Percentiles rank a stretch among this genome's conserved stretches.
Evolutionary conservation across 2,797 vertebrate genomes (phyloP).

Genomic region (Takifugu rubripes): DNA sequence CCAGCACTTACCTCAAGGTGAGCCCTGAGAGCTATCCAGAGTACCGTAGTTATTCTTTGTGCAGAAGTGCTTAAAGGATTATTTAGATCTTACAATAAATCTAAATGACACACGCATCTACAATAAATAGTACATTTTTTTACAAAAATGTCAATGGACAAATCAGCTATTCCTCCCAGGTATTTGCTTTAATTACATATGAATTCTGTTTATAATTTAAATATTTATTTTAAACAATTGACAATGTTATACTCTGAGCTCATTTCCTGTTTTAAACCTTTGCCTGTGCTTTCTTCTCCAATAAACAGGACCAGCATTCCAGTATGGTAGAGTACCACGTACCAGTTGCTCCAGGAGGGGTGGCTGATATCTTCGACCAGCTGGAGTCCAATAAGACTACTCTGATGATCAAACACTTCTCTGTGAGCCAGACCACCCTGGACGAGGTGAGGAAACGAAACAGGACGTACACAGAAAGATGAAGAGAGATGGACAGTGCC

Average conservation of each 20-base stretch:
- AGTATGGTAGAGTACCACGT: constrained; percentile 90
- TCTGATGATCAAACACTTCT: constrained; percentile 94
- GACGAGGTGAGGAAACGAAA: constrained; percentile 86
- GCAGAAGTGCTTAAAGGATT: constrained; percentile 5
- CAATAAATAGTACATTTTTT: neutral
- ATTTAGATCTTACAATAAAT: neutral
- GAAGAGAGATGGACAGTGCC: constrained; percentile 19
- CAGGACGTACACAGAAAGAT: constrained; percentile 17
- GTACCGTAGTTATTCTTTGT: constrained; percentile 4
- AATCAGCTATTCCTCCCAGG: neutral
- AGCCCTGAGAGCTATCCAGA: constrained; percentile 29
- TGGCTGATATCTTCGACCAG: constrained; percentile 93
- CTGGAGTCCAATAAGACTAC: constrained; percentile 86
- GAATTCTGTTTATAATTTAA: no score
- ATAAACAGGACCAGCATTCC: constrained; percentile 86
- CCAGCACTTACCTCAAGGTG: constrained; percentile 93
- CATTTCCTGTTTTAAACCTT: constrained; percentile 10
- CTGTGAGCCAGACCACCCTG: constrained; percentile 94
- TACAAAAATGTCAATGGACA: neutral
- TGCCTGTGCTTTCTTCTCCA: constrained; percentile 15
- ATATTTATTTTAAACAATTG: no score
- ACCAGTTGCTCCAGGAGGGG: constrained; percentile 87
- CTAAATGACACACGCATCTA: neutral
- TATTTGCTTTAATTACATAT: no score
- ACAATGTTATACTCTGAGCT: no score